Evolutionary conservation across 2,888 invertebrate species (phyloP).

Genomic region (Agrotis exclamationis): DNA sequence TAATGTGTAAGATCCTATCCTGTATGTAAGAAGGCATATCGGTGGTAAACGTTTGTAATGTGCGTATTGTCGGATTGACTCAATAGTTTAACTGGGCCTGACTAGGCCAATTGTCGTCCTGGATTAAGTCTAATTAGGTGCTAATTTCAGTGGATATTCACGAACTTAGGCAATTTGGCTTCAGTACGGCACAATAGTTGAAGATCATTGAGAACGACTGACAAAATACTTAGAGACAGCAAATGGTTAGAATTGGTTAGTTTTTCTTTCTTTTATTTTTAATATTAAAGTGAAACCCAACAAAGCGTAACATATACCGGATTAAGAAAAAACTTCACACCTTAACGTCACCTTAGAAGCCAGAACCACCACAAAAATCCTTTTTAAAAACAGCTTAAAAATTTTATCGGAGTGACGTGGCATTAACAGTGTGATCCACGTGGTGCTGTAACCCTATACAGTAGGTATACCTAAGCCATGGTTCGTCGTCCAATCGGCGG

Average conservation of each 20-base stretch:
- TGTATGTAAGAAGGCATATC: not conserved
- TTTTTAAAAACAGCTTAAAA: slow-evolving; percentile 67
- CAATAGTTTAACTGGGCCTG: not conserved
- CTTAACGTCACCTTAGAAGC: slow-evolving; percentile 59
- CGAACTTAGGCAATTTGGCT: not conserved
- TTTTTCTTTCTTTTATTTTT: not conserved
- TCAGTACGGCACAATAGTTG: not conserved
- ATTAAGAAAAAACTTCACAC: slow-evolving; percentile 62
- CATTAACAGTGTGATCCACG: slow-evolving; percentile 71
- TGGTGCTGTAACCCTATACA: slow-evolving; percentile 79
- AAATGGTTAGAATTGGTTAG: not conserved
- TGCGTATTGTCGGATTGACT: not conserved
- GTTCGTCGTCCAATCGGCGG: slow-evolving; percentile 76
- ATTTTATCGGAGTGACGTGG: slow-evolving; percentile 66
- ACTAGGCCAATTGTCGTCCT: not conserved
- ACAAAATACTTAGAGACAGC: no score
- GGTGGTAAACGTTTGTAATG: not conserved
- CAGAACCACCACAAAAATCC: slow-evolving; percentile 52
- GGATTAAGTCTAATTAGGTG: not conserved
- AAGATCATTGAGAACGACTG: not conserved
- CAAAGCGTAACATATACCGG: slow-evolving; percentile 37
- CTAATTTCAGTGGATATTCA: not conserved
- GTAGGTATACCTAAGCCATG: slow-evolving; percentile 72
- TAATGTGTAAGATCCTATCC: not conserved
- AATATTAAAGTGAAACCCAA: slow-evolving; percentile 15